A percentile compares a stretch with the other conserved stretches of the same genome.
phyloP scores from a whole-genome alignment of 2,888 invertebrate species.

The Melangyna quadrimaculata region DNA sequence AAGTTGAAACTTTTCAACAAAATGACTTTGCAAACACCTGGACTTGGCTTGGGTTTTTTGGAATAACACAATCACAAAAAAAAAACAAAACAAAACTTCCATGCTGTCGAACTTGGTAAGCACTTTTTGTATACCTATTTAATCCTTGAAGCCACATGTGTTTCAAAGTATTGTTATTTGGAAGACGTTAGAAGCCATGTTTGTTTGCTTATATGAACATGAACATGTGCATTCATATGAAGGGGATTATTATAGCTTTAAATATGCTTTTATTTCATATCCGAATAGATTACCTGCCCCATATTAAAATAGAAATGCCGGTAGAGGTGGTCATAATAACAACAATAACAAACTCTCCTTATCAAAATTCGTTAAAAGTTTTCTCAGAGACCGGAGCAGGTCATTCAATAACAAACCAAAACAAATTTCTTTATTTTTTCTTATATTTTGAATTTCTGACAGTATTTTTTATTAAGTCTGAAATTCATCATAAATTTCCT shows the following conservation, averaged over 20 bases:
- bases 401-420: neutral
- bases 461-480: neutral
- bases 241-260: neutral
- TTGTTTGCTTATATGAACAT: neutral
- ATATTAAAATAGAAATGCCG: neutral
- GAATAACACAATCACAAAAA: neutral
- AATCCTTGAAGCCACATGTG: constrained; percentile 28
- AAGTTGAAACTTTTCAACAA: constrained; percentile 17
- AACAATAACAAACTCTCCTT: too few species aligned
- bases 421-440: neutral
- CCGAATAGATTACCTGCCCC: neutral
- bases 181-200: constrained; percentile 1
- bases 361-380: too few species aligned
- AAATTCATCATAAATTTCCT: neutral
- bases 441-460: neutral
- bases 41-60: constrained; percentile 1
- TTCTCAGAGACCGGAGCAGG: neutral
- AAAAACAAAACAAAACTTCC: neutral
- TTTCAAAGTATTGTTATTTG: constrained; percentile 10
- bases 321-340: neutral
- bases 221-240: neutral
- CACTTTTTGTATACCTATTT: constrained; percentile 12
- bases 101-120: constrained; percentile 4
- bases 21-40: constrained; percentile 32
- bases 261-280: neutral